A percentile compares a stretch with the other conserved stretches of the same genome.
These are phyloP conservation scores for Apistogramma diplotaenia DNA, from an alignment of 2,113 vertebrate species.

Conservation along the genomic window DNA sequence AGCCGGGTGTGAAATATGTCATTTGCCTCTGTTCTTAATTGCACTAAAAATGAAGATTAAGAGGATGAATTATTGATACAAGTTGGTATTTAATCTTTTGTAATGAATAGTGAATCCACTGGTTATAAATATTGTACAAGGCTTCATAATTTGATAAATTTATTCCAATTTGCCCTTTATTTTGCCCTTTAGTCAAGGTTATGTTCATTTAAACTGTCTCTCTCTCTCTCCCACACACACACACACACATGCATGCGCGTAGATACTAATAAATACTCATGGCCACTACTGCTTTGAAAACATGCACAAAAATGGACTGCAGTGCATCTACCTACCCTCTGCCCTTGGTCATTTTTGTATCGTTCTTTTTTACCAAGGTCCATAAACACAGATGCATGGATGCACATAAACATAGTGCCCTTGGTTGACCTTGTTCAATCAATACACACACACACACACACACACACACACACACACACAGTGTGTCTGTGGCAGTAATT, in stretches of 20 bases:
- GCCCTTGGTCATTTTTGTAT: constrained; percentile 23
- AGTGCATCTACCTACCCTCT: constrained; percentile 29
- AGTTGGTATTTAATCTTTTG: constrained; percentile 66
- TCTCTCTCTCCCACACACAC: neutral
- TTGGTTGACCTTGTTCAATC: neutral
- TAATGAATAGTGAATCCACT: constrained; percentile 57
- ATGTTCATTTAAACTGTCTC: constrained; percentile 33
- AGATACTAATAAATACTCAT: neutral
- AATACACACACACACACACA: neutral
- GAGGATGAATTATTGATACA: constrained; percentile 65
- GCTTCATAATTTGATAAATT: constrained; percentile 56
- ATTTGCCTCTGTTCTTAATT: constrained; percentile 53
- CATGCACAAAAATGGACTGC: neutral
- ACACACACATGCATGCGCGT: too few species aligned
- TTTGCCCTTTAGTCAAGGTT: constrained; percentile 70
- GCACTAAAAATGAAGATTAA: constrained; percentile 66
- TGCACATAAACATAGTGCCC: neutral
- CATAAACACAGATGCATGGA: constrained; percentile 21
- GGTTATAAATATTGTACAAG: constrained; percentile 63
- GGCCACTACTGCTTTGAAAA: neutral
- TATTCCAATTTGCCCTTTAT: constrained; percentile 64
- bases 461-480: neutral
- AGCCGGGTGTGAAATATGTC: constrained; percentile 31
- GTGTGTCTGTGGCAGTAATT: constrained; percentile 87
- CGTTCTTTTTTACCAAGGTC: neutral